Evolutionary conservation across 2,888 invertebrate genomes (phyloP).

Genomic region (Lasiommata megera): DNA sequence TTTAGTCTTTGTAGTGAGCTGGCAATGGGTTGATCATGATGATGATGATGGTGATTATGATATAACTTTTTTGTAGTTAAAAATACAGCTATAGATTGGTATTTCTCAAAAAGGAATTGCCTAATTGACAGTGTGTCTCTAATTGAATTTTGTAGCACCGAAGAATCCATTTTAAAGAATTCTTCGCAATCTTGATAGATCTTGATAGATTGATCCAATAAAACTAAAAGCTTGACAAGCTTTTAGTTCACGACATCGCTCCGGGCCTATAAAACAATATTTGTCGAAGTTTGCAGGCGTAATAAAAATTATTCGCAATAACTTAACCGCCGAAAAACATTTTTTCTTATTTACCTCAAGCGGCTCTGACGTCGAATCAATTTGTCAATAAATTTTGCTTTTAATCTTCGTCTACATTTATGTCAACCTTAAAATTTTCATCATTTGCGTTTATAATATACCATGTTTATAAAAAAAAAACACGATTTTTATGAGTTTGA

Average conservation of each 20-base stretch:
- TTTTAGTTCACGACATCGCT: not conserved
- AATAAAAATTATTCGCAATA: not conserved
- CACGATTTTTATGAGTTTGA: too few species aligned
- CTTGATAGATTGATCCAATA: conserved; percentile 7
- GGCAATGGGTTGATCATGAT: too few species aligned
- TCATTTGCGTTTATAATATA: not conserved
- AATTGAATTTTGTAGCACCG: not conserved
- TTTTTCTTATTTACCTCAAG: not conserved
- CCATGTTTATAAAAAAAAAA: too few species aligned
- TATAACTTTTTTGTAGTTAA: too few species aligned
- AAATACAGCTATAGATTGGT: too few species aligned
- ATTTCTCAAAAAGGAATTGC: too few species aligned
- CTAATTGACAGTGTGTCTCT: not conserved
- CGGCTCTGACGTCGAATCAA: conserved; percentile 3
- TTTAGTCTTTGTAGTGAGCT: too few species aligned
- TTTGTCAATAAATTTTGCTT: conserved; percentile 13
- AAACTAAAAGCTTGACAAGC: conserved; percentile 20
- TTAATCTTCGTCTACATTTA: not conserved
- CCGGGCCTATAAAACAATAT: conserved; percentile 8
- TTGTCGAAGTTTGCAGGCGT: conserved; percentile 2
- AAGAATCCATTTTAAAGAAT: not conserved
- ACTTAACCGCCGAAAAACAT: not conserved
- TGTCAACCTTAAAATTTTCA: not conserved
- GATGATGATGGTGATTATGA: too few species aligned
- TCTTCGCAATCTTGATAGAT: not conserved